These are phyloP conservation scores for Troides aeacus DNA, from an alignment of 2,888 invertebrate species.

Conservation along the genomic window DNA sequence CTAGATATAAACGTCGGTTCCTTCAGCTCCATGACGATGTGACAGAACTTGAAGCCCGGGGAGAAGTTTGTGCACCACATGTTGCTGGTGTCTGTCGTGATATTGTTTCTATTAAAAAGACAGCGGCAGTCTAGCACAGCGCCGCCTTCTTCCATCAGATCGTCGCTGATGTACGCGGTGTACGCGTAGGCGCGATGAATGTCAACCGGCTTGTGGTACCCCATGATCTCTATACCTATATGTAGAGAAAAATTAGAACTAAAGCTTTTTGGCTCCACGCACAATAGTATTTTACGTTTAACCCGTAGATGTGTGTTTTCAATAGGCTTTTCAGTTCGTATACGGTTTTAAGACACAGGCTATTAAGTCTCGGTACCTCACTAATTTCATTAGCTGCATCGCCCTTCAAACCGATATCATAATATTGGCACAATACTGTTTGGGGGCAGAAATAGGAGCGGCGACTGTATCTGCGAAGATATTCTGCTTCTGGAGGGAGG, in stretches of 20 bases:
- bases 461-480: too few relatives aligned
- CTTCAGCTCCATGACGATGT: constrained; percentile 63
- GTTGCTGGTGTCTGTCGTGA: constrained; percentile 83
- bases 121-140: constrained; percentile 66
- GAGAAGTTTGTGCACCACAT: constrained; percentile 82
- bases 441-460: too few relatives aligned
- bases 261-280: background rate
- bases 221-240: constrained; percentile 73
- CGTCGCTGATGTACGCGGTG: constrained; percentile 50
- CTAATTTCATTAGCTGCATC: too few relatives aligned
- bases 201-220: constrained; percentile 51
- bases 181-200: constrained; percentile 64
- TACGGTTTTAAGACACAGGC: too few relatives aligned
- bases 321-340: too few relatives aligned
- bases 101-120: constrained; percentile 84
- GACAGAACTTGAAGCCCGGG: constrained; percentile 56
- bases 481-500: too few relatives aligned
- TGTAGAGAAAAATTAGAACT: background rate
- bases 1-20: constrained; percentile 64
- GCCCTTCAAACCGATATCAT: too few relatives aligned
- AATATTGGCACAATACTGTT: too few relatives aligned
- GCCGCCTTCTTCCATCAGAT: constrained; percentile 42
- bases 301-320: too few relatives aligned
- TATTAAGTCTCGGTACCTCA: too few relatives aligned
- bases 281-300: background rate